Percentiles rank a stretch among this genome's conserved stretches.
Evolutionary conservation across 2,113 vertebrate genomes (phyloP).

Genomic region (Erinaceus europaeus): DNA sequence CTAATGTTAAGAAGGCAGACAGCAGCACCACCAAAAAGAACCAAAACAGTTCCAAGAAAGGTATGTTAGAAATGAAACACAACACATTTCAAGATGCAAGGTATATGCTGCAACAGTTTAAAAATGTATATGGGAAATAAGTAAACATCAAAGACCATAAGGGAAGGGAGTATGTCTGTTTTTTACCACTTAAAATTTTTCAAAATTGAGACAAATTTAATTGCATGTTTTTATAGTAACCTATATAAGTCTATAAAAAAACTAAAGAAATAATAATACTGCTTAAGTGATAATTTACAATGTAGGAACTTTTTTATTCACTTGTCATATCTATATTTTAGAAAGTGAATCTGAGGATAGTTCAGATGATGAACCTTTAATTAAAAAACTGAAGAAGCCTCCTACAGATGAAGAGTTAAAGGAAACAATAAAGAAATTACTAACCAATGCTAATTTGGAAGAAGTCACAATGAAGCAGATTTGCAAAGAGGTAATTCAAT

Average conservation of each 20-base stretch:
- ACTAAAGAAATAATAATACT: not conserved
- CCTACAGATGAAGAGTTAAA: constrained; percentile 92
- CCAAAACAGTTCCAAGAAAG: constrained; percentile 87
- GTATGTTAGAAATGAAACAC: constrained; percentile 69
- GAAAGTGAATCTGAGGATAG: constrained; percentile 90
- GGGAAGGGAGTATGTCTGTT: not conserved
- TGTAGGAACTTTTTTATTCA: constrained; percentile 2
- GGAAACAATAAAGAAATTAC: constrained; percentile 88
- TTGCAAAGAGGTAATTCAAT: constrained; percentile 88
- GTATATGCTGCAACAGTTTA: not conserved
- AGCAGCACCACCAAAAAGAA: constrained; percentile 94
- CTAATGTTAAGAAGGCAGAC: constrained; percentile 96
- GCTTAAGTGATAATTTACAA: constrained; percentile 17
- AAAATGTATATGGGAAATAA: not conserved
- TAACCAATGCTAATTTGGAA: constrained; percentile 92
- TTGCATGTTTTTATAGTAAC: too few species aligned
- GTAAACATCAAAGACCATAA: not conserved
- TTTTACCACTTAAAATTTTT: not conserved
- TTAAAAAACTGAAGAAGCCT: constrained; percentile 92
- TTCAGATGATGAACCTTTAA: constrained; percentile 94
- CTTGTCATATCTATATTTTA: constrained; percentile 71
- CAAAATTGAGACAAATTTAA: not conserved
- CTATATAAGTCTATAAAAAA: too few species aligned
- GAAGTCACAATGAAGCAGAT: constrained; percentile 98
- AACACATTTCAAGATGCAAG: not conserved